Percentiles rank a stretch among this genome's conserved stretches.
Evolutionary conservation across 2,797 vertebrate species (phyloP).

Genomic region (Rallus crepitans): DNA sequence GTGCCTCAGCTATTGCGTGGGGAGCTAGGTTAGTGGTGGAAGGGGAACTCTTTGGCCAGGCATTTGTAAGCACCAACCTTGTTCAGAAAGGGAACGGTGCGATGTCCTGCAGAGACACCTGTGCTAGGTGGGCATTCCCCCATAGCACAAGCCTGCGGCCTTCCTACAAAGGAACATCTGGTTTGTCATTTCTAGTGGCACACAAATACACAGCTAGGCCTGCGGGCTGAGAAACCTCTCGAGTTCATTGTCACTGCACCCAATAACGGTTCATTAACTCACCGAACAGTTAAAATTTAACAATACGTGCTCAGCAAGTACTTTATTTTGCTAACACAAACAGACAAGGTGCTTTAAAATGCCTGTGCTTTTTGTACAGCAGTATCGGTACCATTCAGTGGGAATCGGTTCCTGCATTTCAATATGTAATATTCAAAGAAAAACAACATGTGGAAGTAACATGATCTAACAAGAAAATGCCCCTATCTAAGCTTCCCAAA

Average conservation of each 20-base stretch:
- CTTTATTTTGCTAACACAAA: not conserved
- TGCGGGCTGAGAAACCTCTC: not conserved
- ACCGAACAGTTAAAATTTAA: not conserved
- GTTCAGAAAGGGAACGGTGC: not conserved
- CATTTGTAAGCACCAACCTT: not conserved
- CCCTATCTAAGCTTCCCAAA: not conserved
- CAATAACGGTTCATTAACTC: not conserved
- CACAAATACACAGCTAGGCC: not conserved
- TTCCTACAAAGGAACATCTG: not conserved
- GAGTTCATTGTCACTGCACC: not conserved
- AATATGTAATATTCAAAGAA: not conserved
- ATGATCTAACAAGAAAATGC: not conserved
- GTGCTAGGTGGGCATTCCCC: not conserved
- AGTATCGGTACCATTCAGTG: not conserved
- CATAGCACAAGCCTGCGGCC: not conserved
- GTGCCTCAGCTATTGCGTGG: accelerated
- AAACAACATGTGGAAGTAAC: not conserved
- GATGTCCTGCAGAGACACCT: not conserved
- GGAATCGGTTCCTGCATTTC: not conserved
- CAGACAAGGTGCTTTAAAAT: not conserved
- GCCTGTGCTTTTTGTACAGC: not conserved
- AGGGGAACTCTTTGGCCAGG: not conserved
- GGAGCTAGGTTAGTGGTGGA: not conserved
- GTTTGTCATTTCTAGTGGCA: not conserved
- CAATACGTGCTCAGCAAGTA: not conserved